Evolutionary conservation across 2,113 vertebrate genomes (phyloP), one percentile per base, ranked within the genome.

Genomic region (Platycercus adscitus): DNA sequence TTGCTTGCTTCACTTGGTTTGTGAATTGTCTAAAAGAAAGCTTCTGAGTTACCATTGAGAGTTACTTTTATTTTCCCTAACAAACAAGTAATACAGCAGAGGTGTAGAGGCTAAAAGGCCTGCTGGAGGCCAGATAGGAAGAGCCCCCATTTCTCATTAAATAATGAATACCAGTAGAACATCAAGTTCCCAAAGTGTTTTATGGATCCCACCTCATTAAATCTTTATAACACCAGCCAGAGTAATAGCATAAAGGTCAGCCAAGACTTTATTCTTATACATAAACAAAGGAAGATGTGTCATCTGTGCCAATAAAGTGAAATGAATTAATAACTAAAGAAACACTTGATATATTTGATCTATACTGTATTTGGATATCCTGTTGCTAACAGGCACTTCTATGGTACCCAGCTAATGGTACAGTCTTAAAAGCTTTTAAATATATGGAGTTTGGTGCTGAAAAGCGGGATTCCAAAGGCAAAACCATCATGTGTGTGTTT

Each of bases 401-500:
- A 21, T 50, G 9, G 29, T 35, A 76, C 7, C 10, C 18, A 61
- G 14, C 10, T 78, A 88, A 47, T 0, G 0, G 10, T 56, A 23
- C 5, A 61, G 23, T 43, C 52, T 86, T 44, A 41, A 93, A 65
- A 77, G 13, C 10, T 37, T 56, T 58, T 47, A 39, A 73, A 52
- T 41, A 46, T 10, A 35, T 52, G 5, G 29, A 46, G 5, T 58
- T 75, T 78, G 33, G 11, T 50, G 0, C 35, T 85, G 23, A 29
- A 68, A 80, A 72, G 8, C 6, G 26, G 29, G 17, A 33, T 68
- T 55, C 23, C 25, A 39, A 64, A 43, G 14, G 5, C 17, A 58
- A 92, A 80, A 69, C 0, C 0, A 28, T 39, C 13, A 10, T 7
- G 16, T 33, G 7, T 0, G 0, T 41, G 9, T 53, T 63, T 53